These are phyloP conservation scores for Phyllopteryx taeniolatus DNA, from an alignment of 2,113 vertebrate genomes.

Conservation along the genomic window DNA sequence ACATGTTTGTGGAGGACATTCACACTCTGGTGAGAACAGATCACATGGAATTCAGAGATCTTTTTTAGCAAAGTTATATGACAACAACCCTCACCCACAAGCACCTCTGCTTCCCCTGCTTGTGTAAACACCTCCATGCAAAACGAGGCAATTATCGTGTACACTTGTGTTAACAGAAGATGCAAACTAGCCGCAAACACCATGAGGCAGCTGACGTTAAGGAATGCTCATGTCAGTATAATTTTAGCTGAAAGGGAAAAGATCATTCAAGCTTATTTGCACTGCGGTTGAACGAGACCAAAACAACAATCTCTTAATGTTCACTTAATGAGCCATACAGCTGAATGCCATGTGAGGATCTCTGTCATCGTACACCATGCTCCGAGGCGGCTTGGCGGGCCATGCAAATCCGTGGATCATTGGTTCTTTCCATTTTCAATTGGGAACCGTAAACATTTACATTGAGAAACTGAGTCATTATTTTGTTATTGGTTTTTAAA, in stretches of 20 bases:
- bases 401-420: conserved; percentile 28
- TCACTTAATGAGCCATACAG: conserved; percentile 38
- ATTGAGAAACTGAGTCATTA: background rate
- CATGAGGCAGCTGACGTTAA: background rate
- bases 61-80: too few relatives aligned
- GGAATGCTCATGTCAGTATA: conserved; percentile 18
- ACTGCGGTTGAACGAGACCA: conserved; percentile 24
- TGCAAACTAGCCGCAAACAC: conserved; percentile 12
- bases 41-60: background rate
- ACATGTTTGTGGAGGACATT: background rate
- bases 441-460: background rate
- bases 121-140: background rate
- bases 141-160: background rate
- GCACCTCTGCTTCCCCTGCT: background rate
- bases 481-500: background rate
- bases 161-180: background rate
- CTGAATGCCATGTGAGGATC: conserved; percentile 14
- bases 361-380: conserved; percentile 39
- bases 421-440: background rate
- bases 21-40: background rate
- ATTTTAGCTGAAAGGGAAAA: conserved; percentile 34
- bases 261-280: conserved; percentile 17
- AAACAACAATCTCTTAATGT: conserved; percentile 48
- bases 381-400: conserved; percentile 18
- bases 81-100: background rate